phyloP scores from a whole-genome alignment of 2,888 invertebrate genomes.

The Chesias legatella region DNA sequence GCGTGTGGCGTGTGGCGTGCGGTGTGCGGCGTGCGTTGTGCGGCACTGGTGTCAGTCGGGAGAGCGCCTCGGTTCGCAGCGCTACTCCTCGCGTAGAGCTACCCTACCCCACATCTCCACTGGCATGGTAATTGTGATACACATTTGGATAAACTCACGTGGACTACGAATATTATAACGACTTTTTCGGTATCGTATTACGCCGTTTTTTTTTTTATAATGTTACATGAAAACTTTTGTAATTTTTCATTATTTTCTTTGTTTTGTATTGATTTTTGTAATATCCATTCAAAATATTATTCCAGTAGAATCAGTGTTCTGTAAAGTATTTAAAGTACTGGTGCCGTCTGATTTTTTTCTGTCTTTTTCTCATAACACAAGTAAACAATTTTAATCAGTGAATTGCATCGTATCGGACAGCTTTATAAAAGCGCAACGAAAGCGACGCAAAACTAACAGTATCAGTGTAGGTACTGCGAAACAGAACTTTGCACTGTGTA shows the following conservation, averaged over 20 bases:
- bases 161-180: constrained; percentile 25
- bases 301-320: no score
- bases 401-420: no score
- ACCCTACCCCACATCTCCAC: constrained; percentile 54
- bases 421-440: background rate
- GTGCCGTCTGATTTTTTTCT: constrained; percentile 4
- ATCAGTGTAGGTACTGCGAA: no score
- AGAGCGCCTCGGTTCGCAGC: constrained; percentile 58
- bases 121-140: constrained; percentile 74
- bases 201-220: constrained; percentile 34
- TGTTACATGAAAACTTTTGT: no score
- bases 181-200: constrained; percentile 65
- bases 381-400: no score
- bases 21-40: no score
- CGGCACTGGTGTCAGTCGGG: constrained; percentile 53
- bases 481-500: constrained; percentile 11
- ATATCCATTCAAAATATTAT: no score
- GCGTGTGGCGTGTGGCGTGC: no score
- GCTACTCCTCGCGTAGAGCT: constrained; percentile 42
- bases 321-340: no score
- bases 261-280: constrained; percentile 5
- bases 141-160: constrained; percentile 19
- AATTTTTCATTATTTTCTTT: no score
- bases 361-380: no score
- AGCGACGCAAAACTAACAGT: no score